Base-by-base conservation (phyloP, 2,113 vertebrate species). In the Channa maculata region DNA sequence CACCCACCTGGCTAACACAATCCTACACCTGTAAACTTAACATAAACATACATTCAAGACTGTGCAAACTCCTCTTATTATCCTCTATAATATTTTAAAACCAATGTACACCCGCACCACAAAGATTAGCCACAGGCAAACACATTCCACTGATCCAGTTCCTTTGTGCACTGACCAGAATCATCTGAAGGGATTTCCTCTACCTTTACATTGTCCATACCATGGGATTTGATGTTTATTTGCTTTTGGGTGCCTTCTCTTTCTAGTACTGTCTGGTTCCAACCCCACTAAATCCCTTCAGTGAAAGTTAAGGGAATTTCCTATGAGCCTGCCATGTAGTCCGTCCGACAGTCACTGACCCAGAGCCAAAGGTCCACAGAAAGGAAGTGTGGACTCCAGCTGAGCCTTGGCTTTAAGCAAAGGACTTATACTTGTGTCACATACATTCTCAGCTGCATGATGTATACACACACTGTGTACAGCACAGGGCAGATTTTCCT, bases 111-210 rank as follows among this genome's bases (percentile, higher is more conserved):
- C 86, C 58, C 1, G 37, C 33, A 46, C 50, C 60, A 86, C 76
- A 90, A 84, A 85, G 84, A 80, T 68, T 37, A 65, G 77, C 63
- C 80, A 77, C 53, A 54, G 53, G 78, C 83, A 78, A 86, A 90
- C 75, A 84, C 71, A 65, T 80, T 84, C 73, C 85, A 73, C 80
- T 82, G 77, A 36, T 70, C 57, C 68, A 55, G 38, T 54, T 43
- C n/a, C 82, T 84, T 86, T 89, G 87, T 88, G 69, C 66, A 67
- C 39, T 33, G 45, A 89, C 76, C 71, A 79, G 57, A 82, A 62
- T 78, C 71, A 58, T 78, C 80, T 67, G 58, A 85, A 82, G 75
- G 82, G 83, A 85, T 87, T 91, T 83, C 77, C 83, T 89, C 77
- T 38, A 48, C 71, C 80, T 80, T 65, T 66, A 68, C 62, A 60